Percentiles rank a stretch among this genome's conserved stretches.
Conservation (phyloP, 2,888 invertebrate genomes). For the Papilio elwesi region DNA sequence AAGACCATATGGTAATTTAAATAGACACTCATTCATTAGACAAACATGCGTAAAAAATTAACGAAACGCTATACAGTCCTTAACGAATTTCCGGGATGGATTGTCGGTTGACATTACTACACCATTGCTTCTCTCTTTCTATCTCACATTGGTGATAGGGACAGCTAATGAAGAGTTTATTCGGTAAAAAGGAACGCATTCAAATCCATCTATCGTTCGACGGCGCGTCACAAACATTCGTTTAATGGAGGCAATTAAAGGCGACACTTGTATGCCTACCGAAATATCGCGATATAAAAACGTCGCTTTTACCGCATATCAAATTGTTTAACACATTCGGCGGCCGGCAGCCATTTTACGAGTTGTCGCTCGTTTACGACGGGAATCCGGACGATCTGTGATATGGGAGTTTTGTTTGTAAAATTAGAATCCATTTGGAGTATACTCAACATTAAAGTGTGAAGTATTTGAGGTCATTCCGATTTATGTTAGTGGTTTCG, state of each 20-base stretch:
- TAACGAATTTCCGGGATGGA: constrained; percentile 79
- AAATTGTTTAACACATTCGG: constrained; percentile 79
- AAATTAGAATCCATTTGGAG: constrained; percentile 53
- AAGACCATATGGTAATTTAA: constrained; percentile 71
- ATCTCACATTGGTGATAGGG: constrained; percentile 49
- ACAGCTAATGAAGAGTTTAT: constrained; percentile 41
- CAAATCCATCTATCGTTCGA: constrained; percentile 69
- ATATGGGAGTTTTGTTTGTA: constrained; percentile 56
- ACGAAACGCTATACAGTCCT: constrained; percentile 78
- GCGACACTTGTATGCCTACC: constrained; percentile 68
- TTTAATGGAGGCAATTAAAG: constrained; percentile 80
- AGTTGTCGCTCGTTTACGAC: constrained; percentile 71
- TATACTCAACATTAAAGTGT: constrained; percentile 43
- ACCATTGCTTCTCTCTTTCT: constrained; percentile 59
- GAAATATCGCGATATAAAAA: constrained; percentile 80
- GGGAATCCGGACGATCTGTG: constrained; percentile 66
- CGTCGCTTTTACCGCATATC: constrained; percentile 75
- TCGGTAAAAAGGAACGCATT: constrained; percentile 49
- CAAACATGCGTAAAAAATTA: constrained; percentile 80
- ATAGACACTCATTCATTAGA: constrained; percentile 80
- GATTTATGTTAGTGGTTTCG: constrained; percentile 31
- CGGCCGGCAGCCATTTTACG: constrained; percentile 64
- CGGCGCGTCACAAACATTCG: constrained; percentile 71
- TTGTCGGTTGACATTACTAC: constrained; percentile 54
- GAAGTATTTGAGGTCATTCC: constrained; percentile 33